Base-by-base conservation (phyloP, 2,113 vertebrate genomes). In the Cheilinus undulatus region DNA sequence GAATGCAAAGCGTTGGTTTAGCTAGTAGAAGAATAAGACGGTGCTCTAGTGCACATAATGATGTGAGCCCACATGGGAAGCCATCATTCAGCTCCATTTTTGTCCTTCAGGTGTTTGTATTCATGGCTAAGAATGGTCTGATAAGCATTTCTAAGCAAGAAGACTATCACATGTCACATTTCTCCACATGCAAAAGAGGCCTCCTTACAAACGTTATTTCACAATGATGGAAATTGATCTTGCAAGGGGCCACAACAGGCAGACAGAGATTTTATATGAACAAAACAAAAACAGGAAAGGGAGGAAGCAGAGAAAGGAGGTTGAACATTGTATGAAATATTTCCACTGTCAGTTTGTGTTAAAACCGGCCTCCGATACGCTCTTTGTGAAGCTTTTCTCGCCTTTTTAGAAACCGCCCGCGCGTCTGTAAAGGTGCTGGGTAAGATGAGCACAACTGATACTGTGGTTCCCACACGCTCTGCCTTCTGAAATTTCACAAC, bases 401-500 rank as follows among this genome's bases (percentile, higher is more conserved):
- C 89, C 84, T 89, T 90, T 91, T 89, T 79, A 90, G 76, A 92
- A 90, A 88, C 89, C 86, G 27, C 86, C 83, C 57, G 73, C 70
- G 57, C 60, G 45, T 87, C 79, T 90, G 76, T 88, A 88, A 91
- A 92, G 86, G 86, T 88, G 80, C 88, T 61, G 75, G 84, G 83
- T 13, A 61, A 90, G 90, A 92, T 90, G 91, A 89, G 89, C 83
- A 65, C 70, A 84, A 84, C 80, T 72, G 90, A 92, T 93, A 92
- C 84, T 71, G 72, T 43, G 80, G 82, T 92, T 93, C 91, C 90
- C 93, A 93, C 91, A 89, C 80, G 73, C 87, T 85, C 69, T 63
- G 86, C 86, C 83, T 86, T 92, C 91, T 90, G 90, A 93, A 93
- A 92, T 92, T 91, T 94, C 92, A 92, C 92, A 92, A 90, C 82